Evolutionary conservation across 2,888 invertebrate species (phyloP).

Genomic region (Caenorhabditis japonica): DNA sequence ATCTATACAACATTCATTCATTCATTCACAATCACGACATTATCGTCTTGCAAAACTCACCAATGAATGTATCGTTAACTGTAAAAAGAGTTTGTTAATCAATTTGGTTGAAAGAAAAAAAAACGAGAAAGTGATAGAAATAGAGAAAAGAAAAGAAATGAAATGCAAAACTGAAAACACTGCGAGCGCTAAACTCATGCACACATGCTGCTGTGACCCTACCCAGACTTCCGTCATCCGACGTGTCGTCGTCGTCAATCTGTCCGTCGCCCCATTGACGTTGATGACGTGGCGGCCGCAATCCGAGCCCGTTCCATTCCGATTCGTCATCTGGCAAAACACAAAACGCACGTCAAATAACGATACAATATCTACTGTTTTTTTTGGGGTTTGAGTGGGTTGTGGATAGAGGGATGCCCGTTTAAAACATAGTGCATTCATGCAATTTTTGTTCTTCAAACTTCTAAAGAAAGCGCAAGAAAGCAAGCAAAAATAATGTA

Average conservation of each 20-base stretch:
- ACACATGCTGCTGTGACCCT: conserved; percentile 13
- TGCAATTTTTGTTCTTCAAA: conserved; percentile 4
- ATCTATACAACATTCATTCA: too few species aligned
- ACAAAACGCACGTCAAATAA: conserved; percentile 49
- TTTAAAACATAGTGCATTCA: too few species aligned
- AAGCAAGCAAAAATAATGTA: conserved; percentile 27
- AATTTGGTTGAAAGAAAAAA: too few species aligned
- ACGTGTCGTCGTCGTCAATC: conserved; percentile 32
- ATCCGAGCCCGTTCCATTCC: conserved; percentile 46
- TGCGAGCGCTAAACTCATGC: conserved; percentile 12
- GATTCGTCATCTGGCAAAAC: conserved; percentile 54
- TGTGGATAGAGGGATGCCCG: too few species aligned
- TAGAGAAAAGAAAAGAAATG: conserved; percentile 20
- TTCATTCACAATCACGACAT: conserved; percentile 52
- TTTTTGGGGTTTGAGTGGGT: too few species aligned
- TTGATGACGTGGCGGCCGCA: conserved; percentile 14
- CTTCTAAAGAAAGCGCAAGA: conserved; percentile 8
- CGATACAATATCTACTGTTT: conserved; percentile 40
- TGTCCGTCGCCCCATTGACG: conserved; percentile 5
- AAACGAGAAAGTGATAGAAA: conserved; percentile 8
- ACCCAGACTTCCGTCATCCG: conserved; percentile 40
- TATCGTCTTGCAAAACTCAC: conserved; percentile 83
- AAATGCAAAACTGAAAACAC: conserved; percentile 16
- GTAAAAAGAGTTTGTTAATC: conserved; percentile 77
- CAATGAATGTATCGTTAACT: conserved; percentile 99